Base-by-base conservation (phyloP, 35 echinoderm and acorn worm genomes). In the Heliocidaris erythrogramma region DNA sequence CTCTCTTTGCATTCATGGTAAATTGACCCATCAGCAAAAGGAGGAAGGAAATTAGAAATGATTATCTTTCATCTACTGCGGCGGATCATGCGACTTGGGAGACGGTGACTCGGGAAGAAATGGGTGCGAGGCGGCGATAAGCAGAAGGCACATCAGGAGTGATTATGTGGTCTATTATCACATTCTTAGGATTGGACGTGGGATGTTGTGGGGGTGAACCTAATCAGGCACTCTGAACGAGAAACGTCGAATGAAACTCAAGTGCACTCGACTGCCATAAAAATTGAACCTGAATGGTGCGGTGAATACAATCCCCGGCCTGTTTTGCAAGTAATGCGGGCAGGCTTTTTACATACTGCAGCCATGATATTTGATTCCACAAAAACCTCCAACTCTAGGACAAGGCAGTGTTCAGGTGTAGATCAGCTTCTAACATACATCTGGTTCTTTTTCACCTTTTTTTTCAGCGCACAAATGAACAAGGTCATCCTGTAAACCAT, bases 91-190 rank as follows among this genome's bases (percentile, higher is more conserved):
- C 47, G 24, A 42, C 47, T 12, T 32, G 87, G 31, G 31, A 48
- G 31, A 48, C 47, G 32, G 87, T 12, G 24, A 42, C 31, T 48
- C 87, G 18, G 65, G 32, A 89, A 24, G 87, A 32, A 89, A 48
- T 32, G 87, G 87, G 87, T 89, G 87, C 87, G 13, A 48, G 32
- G 87, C 87, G 31, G 31, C 87, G 87, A 89, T 89, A 89, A 89
- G 87, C 87, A 35, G 47, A 89, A 89, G 47, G 65, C 18, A 18
- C 87, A 42, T 32, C 87, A 42, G 29, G 24, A 89, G 87, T 89
- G 87, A 89, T 89, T 89, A 89, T 89, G 87, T 35, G 47, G 87
- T 89, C 87, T 48, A 89, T 89, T 89, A 89, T 89, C 87, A 89
- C 31, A 48, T 32, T 32, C 47, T 89, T 89, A 13, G 18, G 47